Base-by-base conservation (phyloP, 2,113 vertebrate species). In the Ptilorrhoa leucosticta region DNA sequence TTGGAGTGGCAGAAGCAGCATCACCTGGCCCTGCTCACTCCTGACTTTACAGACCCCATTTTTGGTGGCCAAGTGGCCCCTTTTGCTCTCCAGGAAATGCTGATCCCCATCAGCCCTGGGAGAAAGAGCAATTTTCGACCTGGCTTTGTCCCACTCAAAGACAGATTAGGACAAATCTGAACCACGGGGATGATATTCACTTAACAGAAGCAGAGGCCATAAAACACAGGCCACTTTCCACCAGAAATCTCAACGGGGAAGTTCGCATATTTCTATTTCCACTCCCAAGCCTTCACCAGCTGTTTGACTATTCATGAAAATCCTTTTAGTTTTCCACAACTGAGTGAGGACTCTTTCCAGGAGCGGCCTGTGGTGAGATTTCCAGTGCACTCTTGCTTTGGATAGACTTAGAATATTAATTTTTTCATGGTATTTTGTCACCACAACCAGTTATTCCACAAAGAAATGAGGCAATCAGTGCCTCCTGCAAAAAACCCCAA, bases 331-430 rank as follows among this genome's bases (percentile, higher is more conserved):
- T 83, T 93, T 96, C 90, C 91, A 93, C 37, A 92, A 17, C 33
- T 22, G 27, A 93, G 71, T 20, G 76, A 87, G 54, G 84, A 81
- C 42, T 56, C 93, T 75, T 94, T 94, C 92, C 95, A 94, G 88
- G 85, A 88, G 68, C 27, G 4, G 82, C 72, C 82, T 83, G 82
- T 73, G 91, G 50, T 73, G 93, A 91, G 87, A 83, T 54, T 87
- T 89, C 65, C 75, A 83, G 60, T 42, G 60, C 44, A 56, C 15
- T 83, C 51, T 58, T 69, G 66, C 71, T 79, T 87, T 72, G 79
- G 50, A 37, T 19, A 50, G 22, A 28, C 22, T 28, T 7, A 27
- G 53, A 86, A 75, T 86, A 86, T 94, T 37, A 48, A 71, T 88
- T 13, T 89, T 96, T 81, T 64, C 60, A 30, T 39, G 44, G 44